These are phyloP conservation scores for Ameiurus melas DNA, from an alignment of 2,113 vertebrate species.

Conservation along the genomic window DNA sequence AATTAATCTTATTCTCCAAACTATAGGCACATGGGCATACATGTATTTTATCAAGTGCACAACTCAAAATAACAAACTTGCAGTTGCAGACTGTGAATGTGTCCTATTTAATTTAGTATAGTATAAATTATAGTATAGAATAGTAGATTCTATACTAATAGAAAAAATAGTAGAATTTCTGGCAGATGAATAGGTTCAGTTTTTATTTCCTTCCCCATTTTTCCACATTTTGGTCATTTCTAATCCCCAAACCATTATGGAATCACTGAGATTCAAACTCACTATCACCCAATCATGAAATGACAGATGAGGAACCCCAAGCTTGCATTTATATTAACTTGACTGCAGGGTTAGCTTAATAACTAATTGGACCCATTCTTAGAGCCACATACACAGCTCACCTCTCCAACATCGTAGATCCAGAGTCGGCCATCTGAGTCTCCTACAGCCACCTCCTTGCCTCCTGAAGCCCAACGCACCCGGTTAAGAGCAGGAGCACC, in stretches of 20 bases:
- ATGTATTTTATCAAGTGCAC: not conserved
- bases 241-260: not conserved
- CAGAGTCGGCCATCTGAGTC: slow-evolving; percentile 96
- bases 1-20: not conserved
- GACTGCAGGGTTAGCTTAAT: not conserved
- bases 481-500: slow-evolving; percentile 93
- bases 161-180: too few relatives aligned
- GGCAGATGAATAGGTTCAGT: not conserved
- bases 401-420: slow-evolving; percentile 98
- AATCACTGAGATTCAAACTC: not conserved
- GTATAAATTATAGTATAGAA: not conserved
- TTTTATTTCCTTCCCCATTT: not conserved
- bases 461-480: slow-evolving; percentile 91
- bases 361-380: not conserved
- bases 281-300: not conserved
- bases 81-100: not conserved
- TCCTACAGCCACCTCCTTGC: slow-evolving; percentile 94
- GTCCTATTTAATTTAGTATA: not conserved
- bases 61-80: not conserved
- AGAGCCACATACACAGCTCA: slow-evolving; percentile 58
- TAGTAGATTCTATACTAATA: too few relatives aligned
- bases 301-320: not conserved
- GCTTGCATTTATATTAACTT: not conserved
- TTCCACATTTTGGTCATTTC: not conserved
- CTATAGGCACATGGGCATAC: not conserved